Percentiles rank a stretch among this genome's conserved stretches.
Conservation (phyloP, 2,797 vertebrate species). For the Tachyglossus aculeatus region DNA sequence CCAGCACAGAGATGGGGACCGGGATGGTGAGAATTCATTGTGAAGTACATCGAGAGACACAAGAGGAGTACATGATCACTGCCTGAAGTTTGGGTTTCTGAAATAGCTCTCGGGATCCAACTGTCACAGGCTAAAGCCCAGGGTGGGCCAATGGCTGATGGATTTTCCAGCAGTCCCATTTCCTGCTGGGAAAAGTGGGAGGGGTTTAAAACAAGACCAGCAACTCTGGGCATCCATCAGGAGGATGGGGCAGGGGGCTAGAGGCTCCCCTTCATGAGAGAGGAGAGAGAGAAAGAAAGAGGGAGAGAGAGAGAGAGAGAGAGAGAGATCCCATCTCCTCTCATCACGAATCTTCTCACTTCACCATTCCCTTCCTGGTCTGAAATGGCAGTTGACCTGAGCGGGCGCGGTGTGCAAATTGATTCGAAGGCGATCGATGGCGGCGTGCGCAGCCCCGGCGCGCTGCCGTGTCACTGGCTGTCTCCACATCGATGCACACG, state of each 20-base stretch:
- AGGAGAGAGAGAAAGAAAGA: slow-evolving; percentile 63
- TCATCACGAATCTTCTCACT: slow-evolving; percentile 70
- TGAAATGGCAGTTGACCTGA: slow-evolving; percentile 72
- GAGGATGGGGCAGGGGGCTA: slow-evolving; percentile 29
- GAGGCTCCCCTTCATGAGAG: slow-evolving; percentile 52
- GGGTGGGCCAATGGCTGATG: slow-evolving; percentile 61
- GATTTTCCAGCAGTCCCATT: slow-evolving; percentile 61
- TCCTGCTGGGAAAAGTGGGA: slow-evolving; percentile 13
- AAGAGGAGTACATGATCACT: slow-evolving; percentile 65
- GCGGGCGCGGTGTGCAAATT: slow-evolving; percentile 74
- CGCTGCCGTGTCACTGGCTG: slow-evolving; percentile 71
- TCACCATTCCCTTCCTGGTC: slow-evolving; percentile 59
- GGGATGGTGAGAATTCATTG: slow-evolving; percentile 69
- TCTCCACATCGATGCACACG: slow-evolving; percentile 69
- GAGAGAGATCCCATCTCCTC: slow-evolving; percentile 60
- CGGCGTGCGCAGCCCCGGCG: slow-evolving; percentile 68
- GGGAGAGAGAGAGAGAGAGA: slow-evolving; percentile 61
- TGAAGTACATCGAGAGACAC: slow-evolving; percentile 66
- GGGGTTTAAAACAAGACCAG: not conserved
- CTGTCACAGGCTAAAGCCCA: slow-evolving; percentile 66
- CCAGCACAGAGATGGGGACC: slow-evolving; percentile 46
- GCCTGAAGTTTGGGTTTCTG: slow-evolving; percentile 68
- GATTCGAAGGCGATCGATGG: slow-evolving; percentile 73
- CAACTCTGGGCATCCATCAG: not conserved
- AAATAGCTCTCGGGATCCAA: slow-evolving; percentile 70